Base-by-base conservation (phyloP, 30 jellyfish, hydroid and myxozoan genomes). In the Haliclystus octoradiatus region DNA sequence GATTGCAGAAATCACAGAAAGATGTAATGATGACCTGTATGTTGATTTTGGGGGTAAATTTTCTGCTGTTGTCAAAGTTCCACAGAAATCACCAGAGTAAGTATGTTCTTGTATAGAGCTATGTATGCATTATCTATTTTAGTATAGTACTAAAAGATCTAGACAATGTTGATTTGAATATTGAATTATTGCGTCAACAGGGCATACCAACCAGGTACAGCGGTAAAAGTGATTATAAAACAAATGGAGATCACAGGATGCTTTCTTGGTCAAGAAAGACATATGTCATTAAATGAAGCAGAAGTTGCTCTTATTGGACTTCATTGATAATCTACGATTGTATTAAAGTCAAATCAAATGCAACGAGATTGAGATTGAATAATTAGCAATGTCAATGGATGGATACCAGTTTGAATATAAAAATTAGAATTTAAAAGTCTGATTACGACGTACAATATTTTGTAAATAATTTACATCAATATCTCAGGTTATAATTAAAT, bases 21-120 rank as follows among this genome's bases (percentile, higher is more conserved):
- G 70, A 24, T 84, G 95, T 66, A 77, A 77, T 33, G 93, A 84
- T 77, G 95, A 84, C 62, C 72, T 84, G 7, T 84, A 84, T 66
- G 88, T 84, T 3, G 95, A 84, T 49, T 84, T 70, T 77, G 95
- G 95, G 30, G 95, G 88, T 27, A 84, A 84, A 66, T 78, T 76
- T 70, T 85, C 77, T 13, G 93, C 82, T 52, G 95, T 84, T 22
- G 93, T 84, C 33, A 84, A 76, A 52, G 72, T 34, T 68, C 95
- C 95, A 24, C 62, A 52, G 31, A 33, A 46, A 25, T 52, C 46
- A 28, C 46, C 93, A 19, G 80, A 77, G 89, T 77, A 77, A 0
- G 89, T 32, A 27, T 3, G 7, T 2, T 63, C 30, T 3, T 28
- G 53, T 4, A 26, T 63, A 3, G 2, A 24, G 13, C 3, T 5